These are phyloP conservation scores for Berghia stephanieae DNA, from an alignment of 1,140 invertebrate genomes.

Conservation along the genomic window DNA sequence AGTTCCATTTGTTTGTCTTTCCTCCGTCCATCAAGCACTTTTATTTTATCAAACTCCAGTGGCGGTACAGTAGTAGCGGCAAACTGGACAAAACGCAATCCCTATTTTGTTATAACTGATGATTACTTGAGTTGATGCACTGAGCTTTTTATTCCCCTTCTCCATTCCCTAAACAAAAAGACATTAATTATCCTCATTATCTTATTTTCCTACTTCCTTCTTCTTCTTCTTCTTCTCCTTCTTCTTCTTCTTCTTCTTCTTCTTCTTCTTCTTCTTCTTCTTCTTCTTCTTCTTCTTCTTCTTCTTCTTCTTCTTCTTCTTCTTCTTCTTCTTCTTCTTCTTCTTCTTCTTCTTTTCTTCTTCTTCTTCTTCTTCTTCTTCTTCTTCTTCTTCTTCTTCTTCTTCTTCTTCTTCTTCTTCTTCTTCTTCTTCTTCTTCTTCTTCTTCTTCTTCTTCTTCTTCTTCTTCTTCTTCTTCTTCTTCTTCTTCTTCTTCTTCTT, in stretches of 20 bases:
- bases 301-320: not conserved
- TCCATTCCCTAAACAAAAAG: no score
- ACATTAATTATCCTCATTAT: not conserved
- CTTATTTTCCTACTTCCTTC: not conserved
- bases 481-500: not conserved
- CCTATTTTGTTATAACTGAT: no score
- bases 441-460: not conserved
- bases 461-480: not conserved
- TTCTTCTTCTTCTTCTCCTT: constrained; percentile 18
- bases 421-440: not conserved
- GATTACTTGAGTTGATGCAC: no score
- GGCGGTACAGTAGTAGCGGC: no score
- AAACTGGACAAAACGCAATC: no score
- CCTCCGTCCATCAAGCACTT: no score
- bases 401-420: not conserved
- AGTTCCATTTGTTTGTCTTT: no score
- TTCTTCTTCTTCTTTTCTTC: constrained; percentile 14
- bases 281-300: not conserved
- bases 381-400: not conserved
- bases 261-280: constrained; percentile 4
- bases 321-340: constrained; percentile 18
- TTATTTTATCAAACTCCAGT: no score
- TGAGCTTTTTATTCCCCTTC: no score
- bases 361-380: not conserved
- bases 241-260: constrained; percentile 20